Conservation (phyloP, 2,113 vertebrate species). For the Esox niger region DNA sequence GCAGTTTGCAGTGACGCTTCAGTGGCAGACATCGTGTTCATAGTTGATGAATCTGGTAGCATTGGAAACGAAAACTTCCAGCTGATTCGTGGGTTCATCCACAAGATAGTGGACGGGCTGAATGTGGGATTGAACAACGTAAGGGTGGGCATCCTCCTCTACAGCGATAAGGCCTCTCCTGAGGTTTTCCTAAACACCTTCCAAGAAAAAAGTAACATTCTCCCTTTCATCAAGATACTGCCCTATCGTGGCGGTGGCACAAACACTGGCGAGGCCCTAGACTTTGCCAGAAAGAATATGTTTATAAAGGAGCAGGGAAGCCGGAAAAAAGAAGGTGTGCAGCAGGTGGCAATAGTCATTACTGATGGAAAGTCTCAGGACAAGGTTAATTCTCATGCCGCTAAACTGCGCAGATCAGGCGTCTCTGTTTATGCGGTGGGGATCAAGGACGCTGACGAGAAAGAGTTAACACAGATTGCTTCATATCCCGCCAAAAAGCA, state of each 20-base stretch:
- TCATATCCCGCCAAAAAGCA: constrained; percentile 72
- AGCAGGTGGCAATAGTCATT: constrained; percentile 80
- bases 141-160: constrained; percentile 75
- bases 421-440: constrained; percentile 75
- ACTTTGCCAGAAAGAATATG: constrained; percentile 62
- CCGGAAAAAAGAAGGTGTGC: constrained; percentile 58
- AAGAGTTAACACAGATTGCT: constrained; percentile 67
- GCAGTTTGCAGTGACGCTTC: constrained; percentile 73
- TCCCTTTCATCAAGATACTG: constrained; percentile 76
- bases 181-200: constrained; percentile 74
- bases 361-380: constrained; percentile 75
- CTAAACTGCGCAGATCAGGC: constrained; percentile 59
- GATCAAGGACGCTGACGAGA: constrained; percentile 53
- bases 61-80: constrained; percentile 61
- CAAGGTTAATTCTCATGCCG: constrained; percentile 55
- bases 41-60: constrained; percentile 77
- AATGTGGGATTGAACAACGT: constrained; percentile 49
- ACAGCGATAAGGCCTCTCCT: constrained; percentile 51
- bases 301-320: constrained; percentile 68
- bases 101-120: constrained; percentile 68
- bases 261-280: constrained; percentile 69
- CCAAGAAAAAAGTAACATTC: constrained; percentile 56
- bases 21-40: constrained; percentile 79
- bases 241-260: constrained; percentile 66
- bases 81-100: constrained; percentile 71